Evolutionary conservation across 1,140 invertebrate species (phyloP), one percentile per base, ranked within the genome.

Genomic region (Dolichoris vasculosae): DNA sequence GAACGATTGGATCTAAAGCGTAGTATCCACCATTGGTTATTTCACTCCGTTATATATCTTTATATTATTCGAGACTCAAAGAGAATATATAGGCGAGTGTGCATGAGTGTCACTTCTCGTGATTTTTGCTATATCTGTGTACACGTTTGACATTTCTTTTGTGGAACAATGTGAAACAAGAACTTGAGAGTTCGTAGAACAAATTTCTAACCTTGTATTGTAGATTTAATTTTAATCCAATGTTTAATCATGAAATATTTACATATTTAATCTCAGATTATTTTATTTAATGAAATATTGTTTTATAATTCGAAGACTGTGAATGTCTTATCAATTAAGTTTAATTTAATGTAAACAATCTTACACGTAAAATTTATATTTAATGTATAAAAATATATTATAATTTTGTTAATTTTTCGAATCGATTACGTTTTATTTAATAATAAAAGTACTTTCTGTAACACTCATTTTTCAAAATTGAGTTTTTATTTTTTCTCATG

Each of bases 351-450:
- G 23, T 23, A 71, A 30, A 75, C n/a, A 20, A 81, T 30, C 35
- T 40, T 13, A 38, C 13, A 55, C 30, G 26, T 73, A 73, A 82
- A 32, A 20, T 73, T 71, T 82, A 3, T 71, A 38, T 78, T 35
- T 43, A 43, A 43, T 82, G 48, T 82, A 73, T 32, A 59, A 82
- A 82, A n/a, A 80, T 43, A 46, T 11, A 30, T 67, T 30, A 67
- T 63, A 46, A 80, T 64, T 82, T 71, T 82, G 43, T 82, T 82
- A 82, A 82, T 43, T 69, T 82, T 46, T 48, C n/a, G 43, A 82
- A 82, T 82, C 71, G 51, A 82, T 32, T 20, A 69, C 64, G 30
- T 67, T 63, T 63, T 4, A 63, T 63, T 3, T 59, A 23, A 6
- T 7, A 6, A 46, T n/a, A n/a, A n/a, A n/a, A n/a, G n/a, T n/a